A percentile compares a stretch with the other conserved stretches of the same genome.
Evolutionary conservation across 2,888 invertebrate species (phyloP).

Genomic region (Odontomyia ornata): DNA sequence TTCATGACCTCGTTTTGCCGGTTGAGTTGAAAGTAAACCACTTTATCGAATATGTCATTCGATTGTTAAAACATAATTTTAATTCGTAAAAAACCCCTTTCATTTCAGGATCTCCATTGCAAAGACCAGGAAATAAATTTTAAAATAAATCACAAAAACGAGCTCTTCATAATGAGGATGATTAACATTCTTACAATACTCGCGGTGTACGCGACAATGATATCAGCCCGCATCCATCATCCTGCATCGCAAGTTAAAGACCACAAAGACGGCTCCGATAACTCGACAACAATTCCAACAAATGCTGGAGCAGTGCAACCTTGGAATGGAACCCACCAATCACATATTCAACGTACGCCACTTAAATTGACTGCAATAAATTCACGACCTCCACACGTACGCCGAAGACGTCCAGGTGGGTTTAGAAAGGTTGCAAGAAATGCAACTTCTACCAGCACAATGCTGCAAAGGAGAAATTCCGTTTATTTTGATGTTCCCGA

Average conservation of each 20-base stretch:
- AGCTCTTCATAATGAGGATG: conserved; percentile 14
- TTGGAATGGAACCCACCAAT: neutral
- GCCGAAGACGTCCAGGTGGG: conserved; percentile 30
- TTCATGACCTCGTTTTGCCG: too few relatives aligned
- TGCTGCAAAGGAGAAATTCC: conserved; percentile 20
- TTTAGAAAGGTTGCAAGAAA: neutral
- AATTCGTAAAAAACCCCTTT: too few relatives aligned
- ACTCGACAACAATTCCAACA: neutral
- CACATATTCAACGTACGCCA: neutral
- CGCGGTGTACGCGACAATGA: neutral
- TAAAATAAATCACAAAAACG: neutral
- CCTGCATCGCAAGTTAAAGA: neutral
- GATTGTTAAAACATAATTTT: too few relatives aligned
- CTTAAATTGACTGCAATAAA: conserved; percentile 27
- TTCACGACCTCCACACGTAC: conserved; percentile 16
- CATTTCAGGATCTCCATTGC: too few relatives aligned
- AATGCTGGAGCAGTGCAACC: neutral
- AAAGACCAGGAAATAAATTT: too few relatives aligned
- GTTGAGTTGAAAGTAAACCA: too few relatives aligned
- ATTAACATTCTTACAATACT: neutral
- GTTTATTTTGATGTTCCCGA: conserved; percentile 35
- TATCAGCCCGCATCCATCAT: conserved; percentile 8
- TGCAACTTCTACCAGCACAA: conserved; percentile 10
- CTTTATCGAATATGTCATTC: too few relatives aligned
- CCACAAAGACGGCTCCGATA: neutral